Evolutionary conservation across 2,113 vertebrate genomes (phyloP).

Genomic region (Serinus canaria): DNA sequence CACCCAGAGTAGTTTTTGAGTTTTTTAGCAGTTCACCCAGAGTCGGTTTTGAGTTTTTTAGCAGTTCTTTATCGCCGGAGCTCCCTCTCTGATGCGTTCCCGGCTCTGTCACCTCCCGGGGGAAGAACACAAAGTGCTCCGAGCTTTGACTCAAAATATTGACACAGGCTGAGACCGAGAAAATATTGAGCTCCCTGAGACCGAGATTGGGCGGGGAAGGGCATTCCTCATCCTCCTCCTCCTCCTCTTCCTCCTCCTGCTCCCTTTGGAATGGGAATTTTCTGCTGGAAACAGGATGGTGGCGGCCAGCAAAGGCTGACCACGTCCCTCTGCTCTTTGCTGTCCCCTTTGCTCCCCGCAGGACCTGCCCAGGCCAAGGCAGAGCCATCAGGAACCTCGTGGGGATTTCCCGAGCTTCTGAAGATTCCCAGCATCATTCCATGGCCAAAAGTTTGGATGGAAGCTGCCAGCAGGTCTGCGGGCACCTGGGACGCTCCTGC

Average conservation of each 20-base stretch:
- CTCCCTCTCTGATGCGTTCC: not conserved
- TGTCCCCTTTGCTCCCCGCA: not conserved
- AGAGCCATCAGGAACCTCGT: conserved; percentile 53
- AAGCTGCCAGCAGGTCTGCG: not conserved
- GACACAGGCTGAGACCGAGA: not conserved
- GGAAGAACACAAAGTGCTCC: not conserved
- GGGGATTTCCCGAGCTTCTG: conserved; percentile 3
- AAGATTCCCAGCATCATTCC: conserved; percentile 56
- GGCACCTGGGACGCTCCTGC: not conserved
- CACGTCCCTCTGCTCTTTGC: not conserved
- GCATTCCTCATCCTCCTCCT: not conserved
- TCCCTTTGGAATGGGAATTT: not conserved
- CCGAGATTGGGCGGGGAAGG: not conserved
- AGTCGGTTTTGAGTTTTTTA: not conserved
- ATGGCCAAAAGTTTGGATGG: conserved; percentile 25
- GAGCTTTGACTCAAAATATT: not conserved
- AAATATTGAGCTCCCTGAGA: not conserved
- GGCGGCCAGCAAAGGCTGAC: not conserved
- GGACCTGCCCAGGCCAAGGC: conserved; percentile 57
- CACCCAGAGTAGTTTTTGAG: not conserved
- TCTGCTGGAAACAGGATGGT: not conserved
- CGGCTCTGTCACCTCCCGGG: not conserved
- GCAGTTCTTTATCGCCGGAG: not conserved
- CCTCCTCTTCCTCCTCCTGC: not conserved
- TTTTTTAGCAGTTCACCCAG: not conserved